Conservation (phyloP, 1,140 invertebrate species). For the Arctopsyche grandis region DNA sequence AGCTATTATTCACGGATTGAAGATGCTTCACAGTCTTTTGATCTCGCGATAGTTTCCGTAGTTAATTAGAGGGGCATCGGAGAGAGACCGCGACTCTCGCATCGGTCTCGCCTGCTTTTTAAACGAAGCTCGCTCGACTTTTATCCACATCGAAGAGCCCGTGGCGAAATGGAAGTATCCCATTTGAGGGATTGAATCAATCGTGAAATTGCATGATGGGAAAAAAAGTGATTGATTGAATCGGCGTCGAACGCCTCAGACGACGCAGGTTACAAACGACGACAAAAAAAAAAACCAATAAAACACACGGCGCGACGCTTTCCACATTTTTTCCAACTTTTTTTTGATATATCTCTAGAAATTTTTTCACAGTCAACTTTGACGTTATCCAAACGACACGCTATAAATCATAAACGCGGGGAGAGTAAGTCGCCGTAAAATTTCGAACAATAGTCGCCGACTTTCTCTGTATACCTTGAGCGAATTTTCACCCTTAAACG, state of each 20-base stretch:
- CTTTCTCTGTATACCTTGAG: neutral
- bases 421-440: neutral
- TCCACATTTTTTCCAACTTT: neutral
- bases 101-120: no score
- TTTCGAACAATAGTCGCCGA: neutral
- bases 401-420: neutral
- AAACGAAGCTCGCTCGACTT: neutral
- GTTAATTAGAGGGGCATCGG: no score
- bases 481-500: neutral
- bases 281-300: constrained; percentile 16
- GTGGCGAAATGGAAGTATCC: constrained; percentile 17
- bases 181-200: constrained; percentile 51
- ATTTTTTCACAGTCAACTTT: constrained; percentile 6
- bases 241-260: constrained; percentile 22
- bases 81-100: no score
- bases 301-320: neutral
- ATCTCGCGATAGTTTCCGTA: no score
- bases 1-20: no score
- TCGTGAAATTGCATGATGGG: constrained; percentile 52
- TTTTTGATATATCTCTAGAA: constrained; percentile 1
- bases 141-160: neutral
- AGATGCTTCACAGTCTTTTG: no score
- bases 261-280: constrained; percentile 12
- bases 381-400: constrained; percentile 3
- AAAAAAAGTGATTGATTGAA: constrained; percentile 54